Percentiles rank a stretch among this genome's conserved stretches.
Evolutionary conservation across 2,113 vertebrate genomes (phyloP).

Genomic region (Semnornis frantzii): DNA sequence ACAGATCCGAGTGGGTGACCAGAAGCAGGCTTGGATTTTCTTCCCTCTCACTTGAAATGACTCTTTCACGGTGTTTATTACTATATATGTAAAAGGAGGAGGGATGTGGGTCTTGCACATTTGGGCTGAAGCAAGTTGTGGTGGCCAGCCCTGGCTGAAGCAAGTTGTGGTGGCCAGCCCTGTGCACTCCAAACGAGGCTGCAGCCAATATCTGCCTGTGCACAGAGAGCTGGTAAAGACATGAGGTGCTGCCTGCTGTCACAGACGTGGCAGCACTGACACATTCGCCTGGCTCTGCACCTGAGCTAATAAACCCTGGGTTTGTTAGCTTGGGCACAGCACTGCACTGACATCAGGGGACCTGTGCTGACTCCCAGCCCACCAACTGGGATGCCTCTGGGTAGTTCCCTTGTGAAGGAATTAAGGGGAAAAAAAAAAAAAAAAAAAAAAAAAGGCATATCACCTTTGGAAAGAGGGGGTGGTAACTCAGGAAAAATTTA

Average conservation of each 20-base stretch:
- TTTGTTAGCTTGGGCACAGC: conserved; percentile 42
- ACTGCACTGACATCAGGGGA: neutral
- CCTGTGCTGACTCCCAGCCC: neutral
- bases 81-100: neutral
- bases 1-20: neutral
- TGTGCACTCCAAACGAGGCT: accelerated
- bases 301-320: neutral
- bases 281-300: neutral
- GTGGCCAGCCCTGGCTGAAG: neutral
- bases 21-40: neutral
- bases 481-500: too few relatives aligned
- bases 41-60: neutral
- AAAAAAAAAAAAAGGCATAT: too few relatives aligned
- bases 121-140: neutral
- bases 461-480: too few relatives aligned
- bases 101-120: neutral
- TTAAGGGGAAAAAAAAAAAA: too few relatives aligned
- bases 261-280: neutral
- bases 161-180: neutral
- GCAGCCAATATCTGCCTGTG: neutral
- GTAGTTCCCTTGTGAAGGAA: too few relatives aligned
- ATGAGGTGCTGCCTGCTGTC: neutral
- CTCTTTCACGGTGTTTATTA: neutral
- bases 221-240: neutral
- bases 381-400: neutral